Conservation (phyloP, 2,888 invertebrate genomes). For the Pogonocherus hispidulus region DNA sequence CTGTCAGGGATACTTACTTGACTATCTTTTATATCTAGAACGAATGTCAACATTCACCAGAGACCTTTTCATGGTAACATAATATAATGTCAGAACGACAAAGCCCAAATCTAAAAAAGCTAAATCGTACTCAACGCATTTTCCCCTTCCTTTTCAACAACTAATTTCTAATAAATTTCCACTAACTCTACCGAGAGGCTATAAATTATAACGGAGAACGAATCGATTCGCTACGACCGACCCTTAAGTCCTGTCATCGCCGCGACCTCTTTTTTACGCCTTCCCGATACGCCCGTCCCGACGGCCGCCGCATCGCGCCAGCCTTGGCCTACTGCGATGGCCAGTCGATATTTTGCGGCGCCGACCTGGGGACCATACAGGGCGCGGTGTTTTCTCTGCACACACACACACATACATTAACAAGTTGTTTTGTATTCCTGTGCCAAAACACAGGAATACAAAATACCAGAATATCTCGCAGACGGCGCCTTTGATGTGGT, state of each 20-base stretch:
- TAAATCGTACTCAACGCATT: no score
- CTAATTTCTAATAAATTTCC: neutral
- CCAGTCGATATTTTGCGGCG: slow-evolving; percentile 28
- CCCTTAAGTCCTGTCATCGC: neutral
- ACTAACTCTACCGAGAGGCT: neutral
- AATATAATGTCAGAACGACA: no score
- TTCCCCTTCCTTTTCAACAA: neutral
- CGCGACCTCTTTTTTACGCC: neutral
- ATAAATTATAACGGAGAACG: neutral
- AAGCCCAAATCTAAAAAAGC: neutral
- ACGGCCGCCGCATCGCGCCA: neutral
- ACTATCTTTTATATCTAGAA: no score
- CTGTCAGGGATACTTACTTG: no score
- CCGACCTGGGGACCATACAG: slow-evolving; percentile 12
- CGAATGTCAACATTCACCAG: no score
- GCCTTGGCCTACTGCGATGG: slow-evolving; percentile 19
- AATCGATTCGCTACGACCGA: neutral
- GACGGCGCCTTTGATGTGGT: no score
- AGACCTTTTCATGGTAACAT: no score
- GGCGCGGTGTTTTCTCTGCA: neutral
- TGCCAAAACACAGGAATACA: no score
- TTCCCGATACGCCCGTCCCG: neutral
- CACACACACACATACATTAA: no score
- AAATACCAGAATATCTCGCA: no score
- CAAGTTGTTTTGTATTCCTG: no score